Conservation (phyloP, 1,140 invertebrate genomes). For the Sycobia sp. region DNA sequence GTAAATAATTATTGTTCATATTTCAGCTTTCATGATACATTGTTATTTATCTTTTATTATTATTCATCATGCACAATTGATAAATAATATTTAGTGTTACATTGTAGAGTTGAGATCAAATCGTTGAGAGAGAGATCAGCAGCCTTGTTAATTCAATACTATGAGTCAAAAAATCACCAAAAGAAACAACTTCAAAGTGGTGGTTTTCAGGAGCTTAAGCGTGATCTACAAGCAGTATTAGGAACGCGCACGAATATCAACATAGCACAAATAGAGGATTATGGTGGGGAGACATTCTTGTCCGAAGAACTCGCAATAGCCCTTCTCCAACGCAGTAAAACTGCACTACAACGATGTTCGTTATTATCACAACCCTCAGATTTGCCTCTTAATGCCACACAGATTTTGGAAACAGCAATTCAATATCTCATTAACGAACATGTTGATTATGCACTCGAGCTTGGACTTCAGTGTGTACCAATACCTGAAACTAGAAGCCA, state of each 20-base stretch:
- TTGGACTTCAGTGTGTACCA: conserved; percentile 90
- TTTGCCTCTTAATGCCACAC: conserved; percentile 77
- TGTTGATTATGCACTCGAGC: conserved; percentile 93
- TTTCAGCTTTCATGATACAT: too few species aligned
- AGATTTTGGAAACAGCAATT: conserved; percentile 86
- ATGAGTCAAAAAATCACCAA: conserved; percentile 92
- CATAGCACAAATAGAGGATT: conserved; percentile 92
- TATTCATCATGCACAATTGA: too few species aligned
- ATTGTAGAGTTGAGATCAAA: conserved; percentile 72
- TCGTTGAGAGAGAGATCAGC: conserved; percentile 78
- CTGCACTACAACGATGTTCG: conserved; percentile 87
- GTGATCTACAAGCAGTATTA: conserved; percentile 93
- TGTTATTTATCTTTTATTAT: too few species aligned
- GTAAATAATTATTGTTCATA: too few species aligned
- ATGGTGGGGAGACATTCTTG: conserved; percentile 95
- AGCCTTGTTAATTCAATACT: conserved; percentile 82
- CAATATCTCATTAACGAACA: conserved; percentile 90
- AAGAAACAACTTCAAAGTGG: conserved; percentile 83
- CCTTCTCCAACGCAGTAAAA: conserved; percentile 89
- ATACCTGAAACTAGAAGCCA: conserved; percentile 84
- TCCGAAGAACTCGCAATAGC: conserved; percentile 95
- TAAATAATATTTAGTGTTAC: too few species aligned
- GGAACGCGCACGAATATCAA: conserved; percentile 90
- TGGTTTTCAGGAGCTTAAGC: conserved; percentile 88
- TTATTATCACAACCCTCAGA: conserved; percentile 82